Percentiles rank a stretch among this genome's conserved stretches.
Conservation (phyloP, 2,113 vertebrate species). For the Anarhynchus alexandrinus region DNA sequence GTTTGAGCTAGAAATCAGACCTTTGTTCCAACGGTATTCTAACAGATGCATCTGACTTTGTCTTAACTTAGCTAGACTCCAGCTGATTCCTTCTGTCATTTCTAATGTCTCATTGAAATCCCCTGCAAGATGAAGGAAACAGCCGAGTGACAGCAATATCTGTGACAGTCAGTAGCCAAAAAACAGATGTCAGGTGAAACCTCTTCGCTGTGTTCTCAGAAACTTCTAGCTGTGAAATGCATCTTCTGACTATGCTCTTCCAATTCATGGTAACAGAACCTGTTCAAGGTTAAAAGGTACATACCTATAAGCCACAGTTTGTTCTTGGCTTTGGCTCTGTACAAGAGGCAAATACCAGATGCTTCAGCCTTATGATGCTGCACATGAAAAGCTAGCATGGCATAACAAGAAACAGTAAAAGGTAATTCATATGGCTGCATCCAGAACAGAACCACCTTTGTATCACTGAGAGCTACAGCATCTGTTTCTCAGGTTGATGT, state of each 20-base stretch:
- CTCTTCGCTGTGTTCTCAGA: not conserved
- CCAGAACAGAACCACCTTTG: not conserved
- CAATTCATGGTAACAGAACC: not conserved
- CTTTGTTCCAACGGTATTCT: not conserved
- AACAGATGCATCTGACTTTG: not conserved
- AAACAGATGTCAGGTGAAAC: constrained; percentile 52
- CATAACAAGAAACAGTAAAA: not conserved
- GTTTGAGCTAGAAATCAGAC: not conserved
- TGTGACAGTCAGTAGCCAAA: not conserved
- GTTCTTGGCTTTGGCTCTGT: not conserved
- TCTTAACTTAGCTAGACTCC: constrained; percentile 13
- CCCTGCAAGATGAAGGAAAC: not conserved
- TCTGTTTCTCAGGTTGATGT: not conserved
- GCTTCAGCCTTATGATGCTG: not conserved
- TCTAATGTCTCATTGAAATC: not conserved
- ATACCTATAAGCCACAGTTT: not conserved
- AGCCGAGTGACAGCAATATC: not conserved
- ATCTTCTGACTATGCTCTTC: not conserved
- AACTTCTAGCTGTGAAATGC: constrained; percentile 22
- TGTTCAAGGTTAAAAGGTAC: constrained; percentile 56
- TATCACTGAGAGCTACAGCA: not conserved
- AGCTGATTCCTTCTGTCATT: constrained; percentile 57
- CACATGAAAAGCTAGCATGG: not conserved
- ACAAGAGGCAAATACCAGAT: constrained; percentile 13
- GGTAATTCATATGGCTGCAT: not conserved